Evolutionary conservation across 2,113 vertebrate genomes (phyloP).

Genomic region (Tyrannus savana): DNA sequence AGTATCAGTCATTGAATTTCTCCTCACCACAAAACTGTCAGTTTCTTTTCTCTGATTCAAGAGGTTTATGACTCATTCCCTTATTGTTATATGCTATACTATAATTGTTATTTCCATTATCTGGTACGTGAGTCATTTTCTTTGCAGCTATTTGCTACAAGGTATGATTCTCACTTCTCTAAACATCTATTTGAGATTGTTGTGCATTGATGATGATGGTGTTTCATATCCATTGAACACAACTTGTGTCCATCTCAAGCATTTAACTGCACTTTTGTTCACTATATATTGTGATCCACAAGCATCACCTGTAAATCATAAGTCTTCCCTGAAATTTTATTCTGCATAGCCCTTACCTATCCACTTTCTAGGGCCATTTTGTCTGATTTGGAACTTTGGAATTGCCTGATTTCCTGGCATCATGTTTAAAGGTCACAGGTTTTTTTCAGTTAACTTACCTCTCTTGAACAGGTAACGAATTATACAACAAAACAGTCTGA

Average conservation of each 20-base stretch:
- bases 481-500: not conserved
- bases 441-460: not conserved
- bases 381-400: not conserved
- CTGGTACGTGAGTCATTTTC: constrained; percentile 50
- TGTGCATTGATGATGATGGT: not conserved
- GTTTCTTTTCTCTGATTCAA: constrained; percentile 14
- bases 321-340: not conserved
- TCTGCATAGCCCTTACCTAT: not conserved
- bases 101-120: constrained; percentile 64
- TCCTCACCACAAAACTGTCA: not conserved
- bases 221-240: not conserved
- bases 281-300: not conserved
- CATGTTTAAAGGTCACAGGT: not conserved
- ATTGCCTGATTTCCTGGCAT: not conserved
- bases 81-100: constrained; percentile 12
- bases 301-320: not conserved
- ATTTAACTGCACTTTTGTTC: not conserved
- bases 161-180: constrained; percentile 18
- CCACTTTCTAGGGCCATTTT: not conserved
- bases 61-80: constrained; percentile 20
- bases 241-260: constrained; percentile 13
- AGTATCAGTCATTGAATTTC: not conserved
- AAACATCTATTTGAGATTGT: constrained; percentile 16
- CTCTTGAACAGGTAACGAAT: not conserved
- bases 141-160: constrained; percentile 17